Evolutionary conservation across 1,140 invertebrate genomes (phyloP).

Genomic region (Macrosteles quadrilineatus): DNA sequence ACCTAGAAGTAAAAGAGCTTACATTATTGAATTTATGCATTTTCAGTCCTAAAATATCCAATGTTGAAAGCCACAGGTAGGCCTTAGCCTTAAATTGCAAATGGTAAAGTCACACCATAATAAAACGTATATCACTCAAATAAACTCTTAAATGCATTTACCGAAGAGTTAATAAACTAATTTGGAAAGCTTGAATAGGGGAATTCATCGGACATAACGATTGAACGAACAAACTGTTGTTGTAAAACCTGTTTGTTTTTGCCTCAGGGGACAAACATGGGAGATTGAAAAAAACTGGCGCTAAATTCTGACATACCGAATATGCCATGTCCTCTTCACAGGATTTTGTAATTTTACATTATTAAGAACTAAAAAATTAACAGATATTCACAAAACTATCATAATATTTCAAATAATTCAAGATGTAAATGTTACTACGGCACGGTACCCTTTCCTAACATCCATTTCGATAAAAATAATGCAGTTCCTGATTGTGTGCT

Average conservation of each 20-base stretch:
- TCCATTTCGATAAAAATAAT: constrained; percentile 22
- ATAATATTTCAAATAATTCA: no score
- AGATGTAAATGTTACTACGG: constrained; percentile 4
- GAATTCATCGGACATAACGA: constrained; percentile 10
- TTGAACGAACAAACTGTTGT: constrained; percentile 26
- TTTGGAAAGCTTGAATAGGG: constrained; percentile 12
- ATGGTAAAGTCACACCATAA: constrained; percentile 8
- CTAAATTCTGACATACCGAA: constrained; percentile 34
- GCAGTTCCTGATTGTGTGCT: constrained; percentile 13
- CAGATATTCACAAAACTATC: neutral
- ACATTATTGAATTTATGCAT: constrained; percentile 25
- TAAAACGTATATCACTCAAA: neutral
- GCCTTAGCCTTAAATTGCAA: constrained; percentile 16
- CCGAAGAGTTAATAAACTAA: constrained; percentile 3
- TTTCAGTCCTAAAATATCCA: constrained; percentile 11
- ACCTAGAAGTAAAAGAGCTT: constrained; percentile 25
- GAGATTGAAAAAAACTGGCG: constrained; percentile 33
- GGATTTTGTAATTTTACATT: neutral
- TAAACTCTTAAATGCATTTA: neutral
- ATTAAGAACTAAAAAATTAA: neutral
- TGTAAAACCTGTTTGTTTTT: constrained; percentile 36
- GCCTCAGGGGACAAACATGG: constrained; percentile 32
- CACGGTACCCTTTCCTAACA: neutral
- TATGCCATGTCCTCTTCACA: constrained; percentile 29
- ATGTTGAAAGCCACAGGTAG: constrained; percentile 23